Evolutionary conservation across 2,888 invertebrate genomes (phyloP).

Genomic region (Tetragnatha montana): DNA sequence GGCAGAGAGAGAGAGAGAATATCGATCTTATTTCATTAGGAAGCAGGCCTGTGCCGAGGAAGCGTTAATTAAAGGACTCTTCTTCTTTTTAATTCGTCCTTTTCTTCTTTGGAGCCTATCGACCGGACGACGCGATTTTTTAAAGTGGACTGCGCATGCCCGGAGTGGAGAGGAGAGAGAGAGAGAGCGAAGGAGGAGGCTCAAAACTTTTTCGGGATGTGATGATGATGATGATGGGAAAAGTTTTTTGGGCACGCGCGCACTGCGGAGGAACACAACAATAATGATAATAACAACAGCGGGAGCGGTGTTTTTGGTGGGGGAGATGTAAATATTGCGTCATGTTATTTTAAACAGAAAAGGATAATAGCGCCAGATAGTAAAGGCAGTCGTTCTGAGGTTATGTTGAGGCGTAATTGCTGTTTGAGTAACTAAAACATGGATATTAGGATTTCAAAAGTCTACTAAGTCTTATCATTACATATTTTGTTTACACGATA

Average conservation of each 20-base stretch:
- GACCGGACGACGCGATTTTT: conserved; percentile 11
- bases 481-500: too few relatives aligned
- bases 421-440: too few relatives aligned
- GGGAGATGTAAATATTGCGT: not conserved
- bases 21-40: conserved; percentile 62
- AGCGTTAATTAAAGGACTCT: conserved; percentile 45
- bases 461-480: too few relatives aligned
- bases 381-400: too few relatives aligned
- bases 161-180: not conserved
- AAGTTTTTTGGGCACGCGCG: conserved; percentile 40
- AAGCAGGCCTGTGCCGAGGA: not conserved
- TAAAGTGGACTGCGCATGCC: not conserved
- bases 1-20: not conserved
- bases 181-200: not conserved
- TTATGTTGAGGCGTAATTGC: too few relatives aligned
- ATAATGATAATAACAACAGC: too few relatives aligned
- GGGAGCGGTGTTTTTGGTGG: not conserved
- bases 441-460: too few relatives aligned
- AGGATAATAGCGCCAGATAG: too few relatives aligned
- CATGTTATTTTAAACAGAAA: not conserved
- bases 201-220: conserved; percentile 6
- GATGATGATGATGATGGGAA: conserved; percentile 21
- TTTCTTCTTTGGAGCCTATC: conserved; percentile 42
- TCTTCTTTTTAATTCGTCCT: conserved; percentile 48
- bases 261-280: not conserved